Evolutionary conservation across 2,888 invertebrate genomes (phyloP).

Genomic region (Ptychoptera contaminata): DNA sequence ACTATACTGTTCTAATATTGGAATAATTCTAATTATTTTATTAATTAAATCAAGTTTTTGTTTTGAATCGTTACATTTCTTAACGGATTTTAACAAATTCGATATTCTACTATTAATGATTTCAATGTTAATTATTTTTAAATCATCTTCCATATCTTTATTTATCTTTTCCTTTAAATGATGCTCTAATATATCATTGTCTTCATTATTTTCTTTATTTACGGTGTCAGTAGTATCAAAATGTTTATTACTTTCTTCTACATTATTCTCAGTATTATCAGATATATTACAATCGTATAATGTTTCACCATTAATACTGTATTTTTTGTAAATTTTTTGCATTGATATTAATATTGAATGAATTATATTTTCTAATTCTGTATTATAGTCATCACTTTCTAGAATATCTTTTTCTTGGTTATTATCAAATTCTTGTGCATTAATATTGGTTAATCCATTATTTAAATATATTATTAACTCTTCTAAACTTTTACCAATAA

Average conservation of each 20-base stretch:
- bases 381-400: constrained; percentile 18
- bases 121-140: constrained; percentile 41
- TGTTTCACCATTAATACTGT: constrained; percentile 8
- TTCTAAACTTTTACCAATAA: not conserved
- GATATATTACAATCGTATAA: constrained; percentile 9
- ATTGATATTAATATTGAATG: constrained; percentile 37
- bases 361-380: constrained; percentile 32
- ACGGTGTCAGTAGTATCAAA: constrained; percentile 25
- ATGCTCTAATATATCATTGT: constrained; percentile 40
- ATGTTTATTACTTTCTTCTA: constrained; percentile 35
- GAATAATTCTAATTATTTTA: constrained; percentile 29
- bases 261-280: constrained; percentile 13
- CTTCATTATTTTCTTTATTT: constrained; percentile 14
- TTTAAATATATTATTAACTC: not conserved
- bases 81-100: constrained; percentile 29
- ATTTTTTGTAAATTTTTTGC: constrained; percentile 42
- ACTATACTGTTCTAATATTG: constrained; percentile 62
- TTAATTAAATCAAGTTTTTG: constrained; percentile 15
- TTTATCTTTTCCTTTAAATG: constrained; percentile 51
- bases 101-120: constrained; percentile 30
- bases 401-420: not conserved
- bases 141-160: constrained; percentile 43
- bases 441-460: not conserved
- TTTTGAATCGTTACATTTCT: constrained; percentile 28
- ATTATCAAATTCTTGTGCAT: not conserved